phyloP scores from a whole-genome alignment of 2,888 invertebrate genomes.

The Campaea margaritaria region DNA sequence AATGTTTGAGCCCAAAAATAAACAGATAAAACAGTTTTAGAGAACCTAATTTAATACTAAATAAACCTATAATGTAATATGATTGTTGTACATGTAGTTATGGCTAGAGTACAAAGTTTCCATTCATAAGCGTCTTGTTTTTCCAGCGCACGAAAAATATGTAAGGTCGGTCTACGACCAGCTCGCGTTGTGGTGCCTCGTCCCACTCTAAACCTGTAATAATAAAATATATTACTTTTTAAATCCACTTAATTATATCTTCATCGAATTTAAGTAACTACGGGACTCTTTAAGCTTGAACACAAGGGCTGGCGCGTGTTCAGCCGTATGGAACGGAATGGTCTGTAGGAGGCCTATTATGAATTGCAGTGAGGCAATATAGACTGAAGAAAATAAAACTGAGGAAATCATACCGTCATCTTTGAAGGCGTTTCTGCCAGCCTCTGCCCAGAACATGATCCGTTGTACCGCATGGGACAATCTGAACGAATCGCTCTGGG shows the following conservation, averaged over 20 bases:
- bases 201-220: slow-evolving; percentile 79
- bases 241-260: too few species aligned
- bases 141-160: slow-evolving; percentile 76
- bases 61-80: not conserved
- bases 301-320: not conserved
- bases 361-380: not conserved
- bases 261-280: too few species aligned
- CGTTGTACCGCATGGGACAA: slow-evolving; percentile 76
- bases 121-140: slow-evolving; percentile 70
- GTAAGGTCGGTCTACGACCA: slow-evolving; percentile 70
- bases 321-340: too few species aligned
- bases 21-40: not conserved
- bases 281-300: too few species aligned
- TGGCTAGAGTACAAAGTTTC: slow-evolving; percentile 70
- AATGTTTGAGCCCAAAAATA: too few species aligned
- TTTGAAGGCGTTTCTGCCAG: slow-evolving; percentile 79
- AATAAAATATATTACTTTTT: too few species aligned
- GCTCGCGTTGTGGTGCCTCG: slow-evolving; percentile 60
- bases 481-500: slow-evolving; percentile 47
- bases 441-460: slow-evolving; percentile 81
- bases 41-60: slow-evolving; percentile 1
- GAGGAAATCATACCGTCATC: slow-evolving; percentile 71
- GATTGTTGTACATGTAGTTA: not conserved
- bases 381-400: not conserved
- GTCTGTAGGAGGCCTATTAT: too few species aligned